A percentile compares a stretch with the other conserved stretches of the same genome.
These are phyloP conservation scores for Erebia palarica DNA, from an alignment of 2,888 invertebrate species.

Conservation along the genomic window DNA sequence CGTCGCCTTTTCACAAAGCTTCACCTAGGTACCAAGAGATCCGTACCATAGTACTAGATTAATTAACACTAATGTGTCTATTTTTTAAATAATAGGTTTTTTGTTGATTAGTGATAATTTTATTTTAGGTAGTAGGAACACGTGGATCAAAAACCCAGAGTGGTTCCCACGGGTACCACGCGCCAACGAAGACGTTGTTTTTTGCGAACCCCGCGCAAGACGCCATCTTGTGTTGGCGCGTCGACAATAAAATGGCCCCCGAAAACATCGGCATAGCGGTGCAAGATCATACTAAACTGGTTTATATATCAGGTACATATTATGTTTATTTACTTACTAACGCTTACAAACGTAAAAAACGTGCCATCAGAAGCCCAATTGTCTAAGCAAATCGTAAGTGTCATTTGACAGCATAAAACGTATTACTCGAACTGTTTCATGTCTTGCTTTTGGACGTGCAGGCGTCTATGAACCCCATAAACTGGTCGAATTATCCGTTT, in stretches of 20 bases:
- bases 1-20: too few species aligned
- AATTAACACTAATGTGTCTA: not conserved
- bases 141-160: conserved; percentile 77
- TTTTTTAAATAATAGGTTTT: not conserved
- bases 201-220: conserved; percentile 87
- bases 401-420: too few species aligned
- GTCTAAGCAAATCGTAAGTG: too few species aligned
- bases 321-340: not conserved
- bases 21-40: too few species aligned
- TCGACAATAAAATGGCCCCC: conserved; percentile 73
- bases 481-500: too few species aligned
- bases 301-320: conserved; percentile 84
- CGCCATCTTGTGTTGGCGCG: conserved; percentile 90
- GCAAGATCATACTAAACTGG: conserved; percentile 83
- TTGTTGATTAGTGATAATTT: not conserved
- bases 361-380: too few species aligned
- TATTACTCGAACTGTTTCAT: too few species aligned
- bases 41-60: too few species aligned
- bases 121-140: conserved; percentile 76
- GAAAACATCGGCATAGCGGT: conserved; percentile 82
- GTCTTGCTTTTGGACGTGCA: too few species aligned
- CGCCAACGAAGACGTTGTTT: conserved; percentile 83
- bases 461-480: too few species aligned
- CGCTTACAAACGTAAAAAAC: too few species aligned
- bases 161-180: conserved; percentile 87